Evolutionary conservation across 2,113 vertebrate species (phyloP), one percentile per base, ranked within the genome.

Genomic region (Ornithorhynchus anatinus): DNA sequence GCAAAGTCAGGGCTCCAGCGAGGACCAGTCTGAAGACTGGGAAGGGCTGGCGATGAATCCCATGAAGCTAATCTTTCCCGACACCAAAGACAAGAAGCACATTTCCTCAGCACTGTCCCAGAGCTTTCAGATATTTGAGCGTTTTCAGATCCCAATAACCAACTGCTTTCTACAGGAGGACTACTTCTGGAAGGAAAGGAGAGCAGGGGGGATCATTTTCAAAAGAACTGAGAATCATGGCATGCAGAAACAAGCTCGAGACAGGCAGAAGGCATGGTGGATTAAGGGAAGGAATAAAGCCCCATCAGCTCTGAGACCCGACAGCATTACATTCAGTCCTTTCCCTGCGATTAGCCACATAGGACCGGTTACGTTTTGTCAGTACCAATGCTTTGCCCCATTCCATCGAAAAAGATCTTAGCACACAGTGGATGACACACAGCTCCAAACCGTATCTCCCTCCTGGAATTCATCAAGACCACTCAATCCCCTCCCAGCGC

Each of bases 371-470:
- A 32, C 10, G 13, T 17, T 62, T 45, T 59, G 15, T 50, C 47
- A 59, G 27, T 51, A 35, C 42, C 54, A 60, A 8, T 12, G 33
- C 9, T 71, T 48, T 51, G 50, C 32, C 71, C 17, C 54, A 59
- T 40, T 54, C 44, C 25, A 44, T 48, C 35, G 70, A 64, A 62
- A 31, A 48, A 48, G 40, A n/a, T 43, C 45, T 62, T 32, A 59
- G 42, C n/a, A 52, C 12, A 77, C 62, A 38, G 50, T 66, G 39
- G 36, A 9, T 59, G 69, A 77, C 59, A 84, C 52, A 81, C 42
- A 71, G 76, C 75, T 91, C 74, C 80, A 86, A 85, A 83, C 65
- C 36, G 62, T 54, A 82, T 61, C 44, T 57, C 66, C 73, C 67
- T 62, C 70, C 66, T 72, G 39, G 47, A 60, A 70, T 29, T 67